Evolutionary conservation across 2,888 invertebrate genomes (phyloP).

Genomic region (Stenichneumon culpator): DNA sequence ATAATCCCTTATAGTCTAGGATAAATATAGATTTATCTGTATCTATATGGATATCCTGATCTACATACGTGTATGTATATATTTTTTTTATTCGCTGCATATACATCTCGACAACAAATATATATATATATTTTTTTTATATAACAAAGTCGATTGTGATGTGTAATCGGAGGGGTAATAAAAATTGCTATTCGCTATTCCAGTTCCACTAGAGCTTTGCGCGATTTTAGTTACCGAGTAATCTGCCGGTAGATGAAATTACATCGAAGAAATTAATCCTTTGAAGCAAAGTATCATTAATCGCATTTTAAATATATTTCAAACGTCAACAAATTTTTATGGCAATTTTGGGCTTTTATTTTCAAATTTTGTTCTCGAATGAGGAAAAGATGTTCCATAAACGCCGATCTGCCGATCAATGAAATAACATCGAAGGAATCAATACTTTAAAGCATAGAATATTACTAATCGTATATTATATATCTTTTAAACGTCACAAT

Average conservation of each 20-base stretch:
- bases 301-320: too few relatives aligned
- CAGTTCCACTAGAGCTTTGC: slow-evolving; percentile 29
- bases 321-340: neutral
- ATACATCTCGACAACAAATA: slow-evolving; percentile 51
- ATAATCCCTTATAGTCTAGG: slow-evolving; percentile 79
- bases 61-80: slow-evolving; percentile 59
- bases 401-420: too few relatives aligned
- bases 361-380: neutral
- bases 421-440: too few relatives aligned
- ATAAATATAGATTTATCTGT: slow-evolving; percentile 72
- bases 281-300: neutral
- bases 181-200: slow-evolving; percentile 42
- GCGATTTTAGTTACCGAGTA: slow-evolving; percentile 14
- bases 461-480: too few relatives aligned
- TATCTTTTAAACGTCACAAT: too few relatives aligned
- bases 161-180: slow-evolving; percentile 42
- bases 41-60: slow-evolving; percentile 57
- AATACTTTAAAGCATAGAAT: too few relatives aligned
- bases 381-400: neutral
- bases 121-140: slow-evolving; percentile 41
- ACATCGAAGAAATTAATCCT: slow-evolving; percentile 8
- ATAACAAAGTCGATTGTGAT: slow-evolving; percentile 51
- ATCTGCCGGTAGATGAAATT: slow-evolving; percentile 25
- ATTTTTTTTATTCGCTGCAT: slow-evolving; percentile 38
- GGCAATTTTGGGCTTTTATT: neutral